phyloP scores from a whole-genome alignment of 2,113 vertebrate species.

The Pelvicachromis taeniatus region DNA sequence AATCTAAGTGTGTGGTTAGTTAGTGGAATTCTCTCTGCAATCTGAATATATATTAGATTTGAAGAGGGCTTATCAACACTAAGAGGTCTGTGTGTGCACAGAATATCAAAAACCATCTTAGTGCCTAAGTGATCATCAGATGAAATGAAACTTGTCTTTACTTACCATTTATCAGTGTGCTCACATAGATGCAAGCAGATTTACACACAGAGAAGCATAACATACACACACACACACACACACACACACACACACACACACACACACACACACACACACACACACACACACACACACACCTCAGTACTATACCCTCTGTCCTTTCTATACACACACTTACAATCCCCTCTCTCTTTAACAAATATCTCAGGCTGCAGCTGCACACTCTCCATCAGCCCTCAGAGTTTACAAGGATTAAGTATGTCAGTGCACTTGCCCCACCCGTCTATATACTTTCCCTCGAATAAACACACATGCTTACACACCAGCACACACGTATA shows the following conservation, averaged over 20 bases:
- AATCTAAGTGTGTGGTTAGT: conserved; percentile 4
- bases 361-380: conserved; percentile 60
- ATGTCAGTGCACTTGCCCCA: conserved; percentile 44
- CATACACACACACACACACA: background rate
- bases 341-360: conserved; percentile 3
- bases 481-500: conserved; percentile 18
- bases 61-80: conserved; percentile 8
- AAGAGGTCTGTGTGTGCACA: conserved; percentile 13
- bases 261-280: too few relatives aligned
- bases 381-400: conserved; percentile 53
- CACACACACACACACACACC: background rate
- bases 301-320: background rate
- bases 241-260: too few relatives aligned
- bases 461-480: conserved; percentile 1
- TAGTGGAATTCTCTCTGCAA: background rate
- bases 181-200: background rate
- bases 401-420: conserved; percentile 66
- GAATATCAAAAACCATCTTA: conserved; percentile 28
- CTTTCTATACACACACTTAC: background rate
- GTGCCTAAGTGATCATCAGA: conserved; percentile 17
- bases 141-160: background rate
- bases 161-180: background rate
- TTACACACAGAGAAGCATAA: background rate
- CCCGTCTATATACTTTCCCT: conserved; percentile 25
- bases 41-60: conserved; percentile 39